Conservation (phyloP, 1,140 invertebrate species). For the Leptinotarsa defecta region DNA sequence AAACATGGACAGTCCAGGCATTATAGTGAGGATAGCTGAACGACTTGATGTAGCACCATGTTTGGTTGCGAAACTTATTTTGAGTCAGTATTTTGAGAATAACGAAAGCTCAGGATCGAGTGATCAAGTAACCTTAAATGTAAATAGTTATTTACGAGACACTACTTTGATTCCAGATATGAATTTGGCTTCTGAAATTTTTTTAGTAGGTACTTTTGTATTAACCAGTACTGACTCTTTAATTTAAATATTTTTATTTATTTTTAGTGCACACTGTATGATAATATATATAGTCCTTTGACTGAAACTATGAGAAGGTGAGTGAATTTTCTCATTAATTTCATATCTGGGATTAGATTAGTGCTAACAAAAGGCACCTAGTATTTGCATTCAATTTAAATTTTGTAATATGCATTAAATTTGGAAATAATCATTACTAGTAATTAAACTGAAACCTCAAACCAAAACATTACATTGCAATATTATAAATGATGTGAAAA, state of each 20-base stretch:
- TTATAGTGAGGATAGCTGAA: slow-evolving; percentile 65
- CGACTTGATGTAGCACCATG: slow-evolving; percentile 64
- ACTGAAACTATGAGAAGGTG: slow-evolving; percentile 75
- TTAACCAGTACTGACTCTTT: too few species aligned
- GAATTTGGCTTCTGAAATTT: slow-evolving; percentile 75
- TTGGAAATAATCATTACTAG: too few species aligned
- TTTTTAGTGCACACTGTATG: slow-evolving; percentile 68
- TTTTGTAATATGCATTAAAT: too few species aligned
- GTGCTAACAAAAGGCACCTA: too few species aligned
- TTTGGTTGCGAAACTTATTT: slow-evolving; percentile 67
- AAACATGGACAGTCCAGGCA: slow-evolving; percentile 55
- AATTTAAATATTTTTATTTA: background rate
- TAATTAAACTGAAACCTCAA: too few species aligned
- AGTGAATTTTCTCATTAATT: too few species aligned
- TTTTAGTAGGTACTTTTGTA: slow-evolving; percentile 65
- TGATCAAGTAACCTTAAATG: slow-evolving; percentile 42
- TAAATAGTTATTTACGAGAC: slow-evolving; percentile 71
- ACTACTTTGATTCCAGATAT: slow-evolving; percentile 72
- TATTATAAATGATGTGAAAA: too few species aligned
- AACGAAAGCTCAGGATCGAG: background rate
- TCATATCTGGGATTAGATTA: too few species aligned
- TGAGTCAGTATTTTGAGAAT: slow-evolving; percentile 64
- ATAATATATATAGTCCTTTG: slow-evolving; percentile 77
- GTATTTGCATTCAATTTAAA: too few species aligned
- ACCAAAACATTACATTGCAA: too few species aligned